Percentiles rank a stretch among this genome's conserved stretches.
Conservation (phyloP, 1,140 invertebrate genomes). For the Mycetomoellerius zeteki region DNA sequence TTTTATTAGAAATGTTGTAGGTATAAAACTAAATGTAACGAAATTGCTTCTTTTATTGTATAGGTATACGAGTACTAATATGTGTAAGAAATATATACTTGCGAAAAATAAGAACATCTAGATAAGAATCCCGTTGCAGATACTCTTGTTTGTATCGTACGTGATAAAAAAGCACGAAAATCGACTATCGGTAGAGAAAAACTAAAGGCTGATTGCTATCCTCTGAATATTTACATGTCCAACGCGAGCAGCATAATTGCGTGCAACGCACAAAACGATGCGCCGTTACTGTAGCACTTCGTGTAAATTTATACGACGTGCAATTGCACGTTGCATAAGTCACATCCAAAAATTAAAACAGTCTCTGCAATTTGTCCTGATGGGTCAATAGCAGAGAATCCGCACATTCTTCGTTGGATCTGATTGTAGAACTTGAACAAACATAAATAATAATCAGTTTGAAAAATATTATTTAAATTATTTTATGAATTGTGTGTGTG, state of each 20-base stretch:
- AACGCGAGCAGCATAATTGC: conserved; percentile 77
- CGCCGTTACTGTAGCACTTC: neutral
- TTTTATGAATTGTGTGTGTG: neutral
- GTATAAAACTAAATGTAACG: neutral
- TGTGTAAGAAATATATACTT: neutral
- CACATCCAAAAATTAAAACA: conserved; percentile 43
- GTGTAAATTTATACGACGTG: conserved; percentile 33
- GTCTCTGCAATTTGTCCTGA: conserved; percentile 3
- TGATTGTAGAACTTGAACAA: neutral
- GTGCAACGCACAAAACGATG: conserved; percentile 40
- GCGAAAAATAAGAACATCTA: neutral
- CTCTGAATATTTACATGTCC: conserved; percentile 70
- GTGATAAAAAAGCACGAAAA: conserved; percentile 60
- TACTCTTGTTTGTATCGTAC: conserved; percentile 6
- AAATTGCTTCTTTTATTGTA: neutral
- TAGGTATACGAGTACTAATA: neutral
- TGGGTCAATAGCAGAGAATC: neutral
- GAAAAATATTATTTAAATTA: conserved; percentile 7
- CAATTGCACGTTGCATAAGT: neutral
- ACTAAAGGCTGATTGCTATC: conserved; percentile 52
- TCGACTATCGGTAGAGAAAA: conserved; percentile 21
- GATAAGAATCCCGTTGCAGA: neutral
- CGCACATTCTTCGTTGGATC: neutral
- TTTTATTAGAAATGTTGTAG: neutral
- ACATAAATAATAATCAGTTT: conserved; percentile 3